Conservation (phyloP, 2,888 invertebrate genomes). For the Cantharis rustica region DNA sequence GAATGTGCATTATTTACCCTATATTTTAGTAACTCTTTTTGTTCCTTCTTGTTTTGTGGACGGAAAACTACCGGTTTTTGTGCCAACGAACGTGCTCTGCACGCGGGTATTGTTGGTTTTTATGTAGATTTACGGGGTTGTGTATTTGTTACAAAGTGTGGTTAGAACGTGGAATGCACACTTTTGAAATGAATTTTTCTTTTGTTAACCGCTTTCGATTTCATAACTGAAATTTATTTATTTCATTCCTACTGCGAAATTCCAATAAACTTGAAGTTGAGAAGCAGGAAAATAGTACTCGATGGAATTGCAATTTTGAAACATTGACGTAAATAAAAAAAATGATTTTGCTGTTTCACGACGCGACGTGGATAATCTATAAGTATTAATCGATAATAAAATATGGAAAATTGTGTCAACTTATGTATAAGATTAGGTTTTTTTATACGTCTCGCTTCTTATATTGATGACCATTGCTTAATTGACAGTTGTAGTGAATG, state of each 20-base stretch:
- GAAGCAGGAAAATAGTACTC: too few relatives aligned
- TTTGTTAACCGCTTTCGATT: background rate
- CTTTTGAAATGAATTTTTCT: conserved; percentile 9
- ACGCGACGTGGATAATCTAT: background rate
- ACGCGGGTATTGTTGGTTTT: conserved; percentile 33
- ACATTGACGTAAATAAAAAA: background rate
- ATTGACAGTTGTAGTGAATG: background rate
- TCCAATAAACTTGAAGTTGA: background rate
- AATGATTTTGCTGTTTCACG: background rate
- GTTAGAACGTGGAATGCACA: conserved; percentile 26
- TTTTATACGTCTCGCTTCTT: background rate
- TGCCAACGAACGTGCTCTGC: conserved; percentile 25
- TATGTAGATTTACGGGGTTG: conserved; percentile 13
- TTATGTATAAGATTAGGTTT: background rate
- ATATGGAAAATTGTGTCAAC: background rate
- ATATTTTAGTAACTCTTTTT: conserved; percentile 23
- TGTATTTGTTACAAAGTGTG: conserved; percentile 23
- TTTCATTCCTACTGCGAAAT: background rate
- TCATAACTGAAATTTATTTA: background rate
- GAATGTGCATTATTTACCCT: conserved; percentile 26
- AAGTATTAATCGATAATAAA: background rate
- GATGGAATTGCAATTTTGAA: background rate
- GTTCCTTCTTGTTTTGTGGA: conserved; percentile 7
- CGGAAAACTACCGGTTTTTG: conserved; percentile 12
- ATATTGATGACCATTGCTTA: background rate